These are phyloP conservation scores for Aphrocallistes beatrix DNA, from an alignment of 37 sponge, comb jelly and placozoan genomes.

Conservation along the genomic window DNA sequence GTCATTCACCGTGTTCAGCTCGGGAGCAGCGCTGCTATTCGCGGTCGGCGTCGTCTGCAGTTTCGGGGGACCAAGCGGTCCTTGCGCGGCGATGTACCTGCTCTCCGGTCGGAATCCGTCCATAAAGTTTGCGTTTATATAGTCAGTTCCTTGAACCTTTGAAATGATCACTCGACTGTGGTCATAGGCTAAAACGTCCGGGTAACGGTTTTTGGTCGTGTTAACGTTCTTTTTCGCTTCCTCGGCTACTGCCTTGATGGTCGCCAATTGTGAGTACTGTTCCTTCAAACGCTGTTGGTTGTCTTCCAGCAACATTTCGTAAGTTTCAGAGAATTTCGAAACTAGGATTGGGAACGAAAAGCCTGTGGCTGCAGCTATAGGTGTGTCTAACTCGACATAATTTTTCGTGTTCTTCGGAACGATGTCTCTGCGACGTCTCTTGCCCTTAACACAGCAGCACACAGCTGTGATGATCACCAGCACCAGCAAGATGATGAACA, in stretches of 20 bases:
- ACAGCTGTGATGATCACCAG: background rate
- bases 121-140: constrained; percentile 1
- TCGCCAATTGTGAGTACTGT: background rate
- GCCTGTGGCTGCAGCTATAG: background rate
- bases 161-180: background rate
- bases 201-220: background rate
- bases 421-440: background rate
- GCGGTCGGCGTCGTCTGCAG: background rate
- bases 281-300: background rate
- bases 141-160: background rate
- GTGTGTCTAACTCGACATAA: background rate
- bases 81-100: background rate
- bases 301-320: background rate
- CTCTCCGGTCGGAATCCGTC: background rate
- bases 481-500: background rate
- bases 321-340: background rate
- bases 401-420: background rate
- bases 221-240: background rate
- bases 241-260: background rate
- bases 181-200: background rate
- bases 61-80: background rate
- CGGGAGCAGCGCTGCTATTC: background rate
- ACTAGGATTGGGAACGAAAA: background rate
- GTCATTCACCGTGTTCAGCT: background rate
- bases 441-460: background rate